Conservation (phyloP, 2,797 vertebrate species). For the Notoglanidium macrostoma region DNA sequence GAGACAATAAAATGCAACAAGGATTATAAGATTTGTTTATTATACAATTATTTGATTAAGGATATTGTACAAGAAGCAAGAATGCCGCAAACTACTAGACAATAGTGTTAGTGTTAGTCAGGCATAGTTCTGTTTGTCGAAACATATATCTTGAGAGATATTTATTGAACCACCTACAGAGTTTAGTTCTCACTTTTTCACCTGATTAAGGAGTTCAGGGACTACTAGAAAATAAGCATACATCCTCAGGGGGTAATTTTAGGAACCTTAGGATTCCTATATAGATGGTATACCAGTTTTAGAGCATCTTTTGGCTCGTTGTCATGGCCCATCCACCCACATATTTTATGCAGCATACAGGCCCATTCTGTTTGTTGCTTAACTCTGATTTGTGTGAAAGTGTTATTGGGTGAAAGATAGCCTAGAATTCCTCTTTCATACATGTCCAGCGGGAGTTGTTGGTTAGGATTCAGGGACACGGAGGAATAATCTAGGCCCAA, state of each 20-base stretch:
- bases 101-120: neutral
- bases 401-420: neutral
- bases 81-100: neutral
- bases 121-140: neutral
- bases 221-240: constrained; percentile 1
- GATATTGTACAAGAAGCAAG: neutral
- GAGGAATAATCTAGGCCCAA: constrained; percentile 5
- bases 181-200: neutral
- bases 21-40: constrained; percentile 11
- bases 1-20: neutral
- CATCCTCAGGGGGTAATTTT: neutral
- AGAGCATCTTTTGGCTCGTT: constrained; percentile 15
- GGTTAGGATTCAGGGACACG: constrained; percentile 1
- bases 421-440: neutral
- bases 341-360: neutral
- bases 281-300: neutral
- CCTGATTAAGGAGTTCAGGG: neutral
- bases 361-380: constrained; percentile 9
- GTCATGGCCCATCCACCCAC: neutral
- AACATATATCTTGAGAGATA: neutral
- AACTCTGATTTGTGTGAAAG: constrained; percentile 11
- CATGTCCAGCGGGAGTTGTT: neutral
- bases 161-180: neutral
- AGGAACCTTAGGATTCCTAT: neutral
- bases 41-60: constrained; percentile 15